Base-by-base conservation (phyloP, 1,140 invertebrate species). In the Temnothorax nylanderi region DNA sequence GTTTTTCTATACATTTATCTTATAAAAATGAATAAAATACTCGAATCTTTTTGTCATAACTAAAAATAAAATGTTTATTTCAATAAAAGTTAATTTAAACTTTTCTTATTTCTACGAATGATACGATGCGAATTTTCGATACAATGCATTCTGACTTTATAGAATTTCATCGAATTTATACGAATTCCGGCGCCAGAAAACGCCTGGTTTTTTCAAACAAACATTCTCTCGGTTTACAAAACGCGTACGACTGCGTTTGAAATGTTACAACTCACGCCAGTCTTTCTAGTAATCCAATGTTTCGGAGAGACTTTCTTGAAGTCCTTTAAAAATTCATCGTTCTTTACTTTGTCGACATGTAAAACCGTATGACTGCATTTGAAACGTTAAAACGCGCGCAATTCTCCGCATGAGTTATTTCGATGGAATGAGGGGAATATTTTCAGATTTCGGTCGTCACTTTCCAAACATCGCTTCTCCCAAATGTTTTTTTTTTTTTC, bases 241-340 rank as follows among this genome's bases (percentile, higher is more conserved):
- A 56, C 51, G 13, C 34, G 3, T 41, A 37, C 10, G 32, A 13
- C 11, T 75, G 72, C 37, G 13, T 75, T 58, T 60, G n/a, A 75
- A 75, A 75, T 13, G 37, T 75, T 75, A 41, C 54, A 74, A 58
- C n/a, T 75, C 34, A 1, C 6, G 51, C n/a, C 34, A n/a, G 44
- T 60, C 54, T 44, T 76, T 26, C 51, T 13, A 6, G 1, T 56
- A 56, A 75, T 58, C 34, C n/a, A 32, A 18, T 26, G 54, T 60
- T 76, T 37, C 10, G 32, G 1, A 13, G 32, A 2, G 49, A 56
- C 4, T 47, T 54, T 60, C 74, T 76, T 44, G 34, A 44, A 76
- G 54, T 13, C 51, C n/a, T 41, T 76, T 58, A 21, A 76, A 60
- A 76, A 76, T 76, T 44, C 51, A 76, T 76, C 34, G 13, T 76